Base-by-base conservation (phyloP, 2,888 invertebrate genomes). In the Bimastos eiseni region DNA sequence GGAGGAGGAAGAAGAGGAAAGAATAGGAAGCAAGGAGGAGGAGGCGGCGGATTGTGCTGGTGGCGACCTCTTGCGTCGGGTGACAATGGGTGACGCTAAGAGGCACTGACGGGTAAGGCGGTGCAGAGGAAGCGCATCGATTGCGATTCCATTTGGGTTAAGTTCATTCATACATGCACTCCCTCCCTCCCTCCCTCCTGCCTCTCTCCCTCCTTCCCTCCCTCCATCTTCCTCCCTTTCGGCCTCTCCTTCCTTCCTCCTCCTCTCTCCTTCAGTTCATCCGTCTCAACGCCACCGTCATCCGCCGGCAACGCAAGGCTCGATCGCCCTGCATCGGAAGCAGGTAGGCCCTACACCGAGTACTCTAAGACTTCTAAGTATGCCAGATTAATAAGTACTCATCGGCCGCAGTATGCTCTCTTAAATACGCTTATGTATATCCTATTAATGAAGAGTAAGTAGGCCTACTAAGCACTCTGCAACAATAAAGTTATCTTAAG, bases 101-200 rank as follows among this genome's bases (percentile, higher is more conserved):
- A 38, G 70, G 90, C 83, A 84, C n/a, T n/a, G 38, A 84, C n/a
- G 90, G 84, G 36, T 37, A n/a, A 41, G 88, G 36, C 83, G n/a
- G 19, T n/a, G 17, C 15, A 36, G 24, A 34, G 84, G 55, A 70
- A 70, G 33, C n/a, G 30, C n/a, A 70, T 70, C 70, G 70, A 70
- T 70, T 70, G 70, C 70, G 30, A n/a, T 30, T 70, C 70, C 70
- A 70, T 70, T 70, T 70, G 70, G 70, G 30, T 70, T 70, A 70
- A 8, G 30, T 70, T 70, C 70, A 70, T 70, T 70, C 70, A 70
- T 70, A 70, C 70, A 70, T 70, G 30, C n/a, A n/a, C 70, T 30
- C 11, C 38, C 34, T 88, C 38, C 11, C 13, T 11, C 88, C 6
- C 17, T 15, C 88, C 30, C 17, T 34, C 36, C 34, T 13, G 21